A percentile compares a stretch with the other conserved stretches of the same genome.
Conservation (phyloP, 2,113 vertebrate genomes). For the Aphyosemion australe region DNA sequence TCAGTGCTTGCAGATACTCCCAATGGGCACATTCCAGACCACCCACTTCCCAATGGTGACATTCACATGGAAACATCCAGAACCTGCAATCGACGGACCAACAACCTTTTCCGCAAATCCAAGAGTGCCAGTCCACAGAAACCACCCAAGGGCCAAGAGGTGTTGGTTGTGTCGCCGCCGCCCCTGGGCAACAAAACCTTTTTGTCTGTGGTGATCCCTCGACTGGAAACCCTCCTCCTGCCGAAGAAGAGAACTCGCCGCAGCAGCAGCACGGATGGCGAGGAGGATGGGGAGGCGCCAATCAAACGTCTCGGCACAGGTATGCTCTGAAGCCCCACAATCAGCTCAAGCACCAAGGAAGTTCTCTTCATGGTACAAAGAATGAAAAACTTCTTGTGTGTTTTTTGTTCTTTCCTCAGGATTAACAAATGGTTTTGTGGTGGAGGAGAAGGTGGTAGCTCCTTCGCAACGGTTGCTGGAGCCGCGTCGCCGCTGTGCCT, state of each 20-base stretch:
- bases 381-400: neutral
- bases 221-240: slow-evolving; percentile 96
- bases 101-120: slow-evolving; percentile 92
- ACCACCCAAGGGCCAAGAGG: slow-evolving; percentile 84
- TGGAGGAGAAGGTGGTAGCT: slow-evolving; percentile 73
- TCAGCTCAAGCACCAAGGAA: no score
- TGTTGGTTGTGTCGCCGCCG: slow-evolving; percentile 82
- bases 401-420: slow-evolving; percentile 66
- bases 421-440: slow-evolving; percentile 89
- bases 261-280: slow-evolving; percentile 87
- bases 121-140: slow-evolving; percentile 97
- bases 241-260: slow-evolving; percentile 93
- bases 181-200: slow-evolving; percentile 96
- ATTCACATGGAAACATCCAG: slow-evolving; percentile 81
- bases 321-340: slow-evolving; percentile 33
- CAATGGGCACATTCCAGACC: slow-evolving; percentile 85
- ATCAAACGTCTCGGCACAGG: slow-evolving; percentile 93
- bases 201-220: slow-evolving; percentile 97
- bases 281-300: slow-evolving; percentile 86
- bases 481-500: slow-evolving; percentile 93
- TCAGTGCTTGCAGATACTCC: slow-evolving; percentile 80
- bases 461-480: slow-evolving; percentile 81
- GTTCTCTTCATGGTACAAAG: no score
- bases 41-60: slow-evolving; percentile 81
- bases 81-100: slow-evolving; percentile 88